Evolutionary conservation across 2,888 invertebrate species (phyloP).

Genomic region (Cryptops parisi): DNA sequence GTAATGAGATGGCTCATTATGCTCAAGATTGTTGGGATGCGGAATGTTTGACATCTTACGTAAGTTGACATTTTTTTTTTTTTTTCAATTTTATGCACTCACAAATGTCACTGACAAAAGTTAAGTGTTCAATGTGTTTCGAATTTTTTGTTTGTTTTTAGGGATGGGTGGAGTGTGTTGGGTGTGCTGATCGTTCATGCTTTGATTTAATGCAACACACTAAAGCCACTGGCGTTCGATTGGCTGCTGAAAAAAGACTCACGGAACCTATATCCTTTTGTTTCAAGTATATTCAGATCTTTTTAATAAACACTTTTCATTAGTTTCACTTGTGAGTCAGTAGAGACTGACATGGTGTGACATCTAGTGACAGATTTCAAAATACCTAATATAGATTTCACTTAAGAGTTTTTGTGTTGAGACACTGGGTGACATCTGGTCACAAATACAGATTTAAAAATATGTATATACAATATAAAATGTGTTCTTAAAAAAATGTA

Average conservation of each 20-base stretch:
- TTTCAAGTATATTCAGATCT: too few species aligned
- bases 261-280: slow-evolving; percentile 47
- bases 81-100: slow-evolving; percentile 4
- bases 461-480: too few species aligned
- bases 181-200: slow-evolving; percentile 96
- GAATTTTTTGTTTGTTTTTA: slow-evolving; percentile 27
- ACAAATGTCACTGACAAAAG: not conserved
- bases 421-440: too few species aligned
- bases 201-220: slow-evolving; percentile 92
- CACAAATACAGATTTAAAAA: too few species aligned
- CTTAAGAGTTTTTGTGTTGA: not conserved
- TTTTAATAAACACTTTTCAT: not conserved
- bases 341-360: too few species aligned
- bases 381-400: not conserved
- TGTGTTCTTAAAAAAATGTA: too few species aligned
- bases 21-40: slow-evolving; percentile 99
- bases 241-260: slow-evolving; percentile 85
- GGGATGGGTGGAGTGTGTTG: slow-evolving; percentile 99
- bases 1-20: slow-evolving; percentile 99
- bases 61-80: slow-evolving; percentile 31
- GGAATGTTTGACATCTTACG: slow-evolving; percentile 89
- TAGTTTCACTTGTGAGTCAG: too few species aligned
- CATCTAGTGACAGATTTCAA: not conserved
- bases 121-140: slow-evolving; percentile 6
- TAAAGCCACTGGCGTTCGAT: slow-evolving; percentile 76